Percentiles rank a stretch among this genome's conserved stretches.
Conservation (phyloP, 1,140 invertebrate species). For the Glossosoma conforme region DNA sequence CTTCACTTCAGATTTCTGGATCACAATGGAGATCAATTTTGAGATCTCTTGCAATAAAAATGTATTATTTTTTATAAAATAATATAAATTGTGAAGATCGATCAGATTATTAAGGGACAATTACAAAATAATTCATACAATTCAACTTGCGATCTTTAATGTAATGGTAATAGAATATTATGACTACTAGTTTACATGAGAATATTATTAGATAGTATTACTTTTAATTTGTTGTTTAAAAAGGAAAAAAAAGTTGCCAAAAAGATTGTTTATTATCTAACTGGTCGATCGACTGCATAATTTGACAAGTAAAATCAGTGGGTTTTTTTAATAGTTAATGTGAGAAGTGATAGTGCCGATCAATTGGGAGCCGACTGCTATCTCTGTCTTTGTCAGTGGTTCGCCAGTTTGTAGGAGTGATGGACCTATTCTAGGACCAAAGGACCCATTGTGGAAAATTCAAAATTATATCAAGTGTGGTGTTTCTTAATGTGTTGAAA, state of each 20-base stretch:
- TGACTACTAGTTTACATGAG: background rate
- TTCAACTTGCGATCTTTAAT: background rate
- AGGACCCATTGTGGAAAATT: no score
- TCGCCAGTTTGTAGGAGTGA: constrained; percentile 14
- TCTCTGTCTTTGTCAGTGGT: constrained; percentile 25
- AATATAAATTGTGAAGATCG: background rate
- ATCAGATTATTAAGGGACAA: background rate
- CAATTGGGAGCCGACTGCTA: constrained; percentile 1
- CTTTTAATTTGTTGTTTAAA: background rate
- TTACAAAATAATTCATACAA: background rate
- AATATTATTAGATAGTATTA: background rate
- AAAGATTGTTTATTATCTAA: no score
- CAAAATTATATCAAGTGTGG: background rate
- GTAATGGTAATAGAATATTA: background rate
- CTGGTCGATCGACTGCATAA: no score
- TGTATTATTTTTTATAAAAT: background rate
- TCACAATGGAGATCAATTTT: background rate
- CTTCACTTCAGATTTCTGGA: background rate
- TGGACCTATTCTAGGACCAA: constrained; percentile 10
- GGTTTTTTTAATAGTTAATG: constrained; percentile 15
- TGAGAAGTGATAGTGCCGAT: background rate
- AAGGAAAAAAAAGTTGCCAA: background rate
- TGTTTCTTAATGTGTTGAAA: background rate
- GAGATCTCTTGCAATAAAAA: background rate
- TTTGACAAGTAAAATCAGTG: no score